A percentile compares a stretch with the other conserved stretches of the same genome.
These are phyloP conservation scores for Drosophila tanythrix DNA, from an alignment of 2,888 invertebrate species.

Conservation along the genomic window DNA sequence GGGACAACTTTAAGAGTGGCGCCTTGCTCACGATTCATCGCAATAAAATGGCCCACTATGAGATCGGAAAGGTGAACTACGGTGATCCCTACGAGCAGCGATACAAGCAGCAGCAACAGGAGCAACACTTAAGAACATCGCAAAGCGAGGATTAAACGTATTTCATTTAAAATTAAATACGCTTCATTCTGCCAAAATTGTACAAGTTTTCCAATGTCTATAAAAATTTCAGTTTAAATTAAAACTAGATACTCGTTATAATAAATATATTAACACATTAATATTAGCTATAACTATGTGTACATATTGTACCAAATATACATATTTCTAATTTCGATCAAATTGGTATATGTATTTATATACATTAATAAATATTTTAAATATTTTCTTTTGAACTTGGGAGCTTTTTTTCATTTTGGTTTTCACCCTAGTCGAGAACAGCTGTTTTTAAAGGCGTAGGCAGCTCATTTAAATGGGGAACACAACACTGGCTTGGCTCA, in stretches of 20 bases:
- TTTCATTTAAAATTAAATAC: background rate
- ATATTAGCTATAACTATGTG: slow-evolving; percentile 1
- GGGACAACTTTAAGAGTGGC: slow-evolving; percentile 56
- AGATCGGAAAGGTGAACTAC: slow-evolving; percentile 50
- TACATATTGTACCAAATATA: slow-evolving; percentile 3
- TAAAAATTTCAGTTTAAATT: background rate
- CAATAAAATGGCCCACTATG: slow-evolving; percentile 64
- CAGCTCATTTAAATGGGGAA: slow-evolving; percentile 16
- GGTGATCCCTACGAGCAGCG: slow-evolving; percentile 58
- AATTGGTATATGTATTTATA: background rate
- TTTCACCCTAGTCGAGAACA: slow-evolving; percentile 14
- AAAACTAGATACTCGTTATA: background rate
- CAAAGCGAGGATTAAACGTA: slow-evolving; percentile 19
- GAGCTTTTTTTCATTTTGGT: background rate
- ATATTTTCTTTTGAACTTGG: background rate
- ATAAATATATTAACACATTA: background rate
- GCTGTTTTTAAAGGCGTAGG: slow-evolving; percentile 24
- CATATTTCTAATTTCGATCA: background rate
- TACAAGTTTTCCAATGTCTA: background rate
- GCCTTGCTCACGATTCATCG: slow-evolving; percentile 65
- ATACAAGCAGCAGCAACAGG: slow-evolving; percentile 39
- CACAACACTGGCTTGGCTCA: slow-evolving; percentile 17
- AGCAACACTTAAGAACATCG: slow-evolving; percentile 4
- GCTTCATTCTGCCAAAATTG: too few species aligned
- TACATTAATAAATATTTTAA: background rate